Conservation (phyloP, 2,113 vertebrate genomes). For the Oncorhynchus tshawytscha region DNA sequence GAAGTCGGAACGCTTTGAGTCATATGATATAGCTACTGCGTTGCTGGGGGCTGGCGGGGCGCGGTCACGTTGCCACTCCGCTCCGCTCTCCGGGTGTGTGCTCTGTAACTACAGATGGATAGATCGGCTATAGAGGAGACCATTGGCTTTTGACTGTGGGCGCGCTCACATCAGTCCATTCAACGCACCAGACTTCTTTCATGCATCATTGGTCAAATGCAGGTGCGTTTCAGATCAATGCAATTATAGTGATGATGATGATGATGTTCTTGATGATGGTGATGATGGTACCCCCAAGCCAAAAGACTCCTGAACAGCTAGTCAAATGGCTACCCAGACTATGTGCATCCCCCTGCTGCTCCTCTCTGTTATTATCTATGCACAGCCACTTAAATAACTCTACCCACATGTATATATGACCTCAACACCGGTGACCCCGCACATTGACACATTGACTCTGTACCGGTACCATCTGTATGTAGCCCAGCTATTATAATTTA, state of each 20-base stretch:
- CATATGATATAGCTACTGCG: constrained; percentile 44
- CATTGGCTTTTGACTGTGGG: background rate
- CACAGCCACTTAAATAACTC: too few relatives aligned
- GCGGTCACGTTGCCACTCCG: constrained; percentile 35
- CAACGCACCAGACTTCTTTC: background rate
- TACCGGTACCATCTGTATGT: too few relatives aligned
- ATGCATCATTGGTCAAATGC: background rate
- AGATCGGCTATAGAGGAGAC: background rate
- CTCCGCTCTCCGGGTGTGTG: constrained; percentile 29
- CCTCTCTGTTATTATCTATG: too few relatives aligned
- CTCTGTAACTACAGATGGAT: constrained; percentile 4
- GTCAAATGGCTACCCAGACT: too few relatives aligned
- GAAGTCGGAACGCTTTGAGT: constrained; percentile 47
- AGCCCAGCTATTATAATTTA: too few relatives aligned
- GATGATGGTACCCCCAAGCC: too few relatives aligned
- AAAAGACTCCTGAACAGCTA: too few relatives aligned
- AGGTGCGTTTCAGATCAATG: background rate
- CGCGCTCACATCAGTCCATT: background rate
- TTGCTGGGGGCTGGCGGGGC: constrained; percentile 18
- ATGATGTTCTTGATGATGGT: too few relatives aligned
- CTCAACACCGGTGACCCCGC: too few relatives aligned
- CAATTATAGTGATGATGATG: background rate
- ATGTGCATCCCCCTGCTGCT: too few relatives aligned
- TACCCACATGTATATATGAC: too few relatives aligned
- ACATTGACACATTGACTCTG: too few relatives aligned